These are phyloP conservation scores for Nasonia giraulti DNA, from an alignment of 1,140 invertebrate species.

Conservation along the genomic window DNA sequence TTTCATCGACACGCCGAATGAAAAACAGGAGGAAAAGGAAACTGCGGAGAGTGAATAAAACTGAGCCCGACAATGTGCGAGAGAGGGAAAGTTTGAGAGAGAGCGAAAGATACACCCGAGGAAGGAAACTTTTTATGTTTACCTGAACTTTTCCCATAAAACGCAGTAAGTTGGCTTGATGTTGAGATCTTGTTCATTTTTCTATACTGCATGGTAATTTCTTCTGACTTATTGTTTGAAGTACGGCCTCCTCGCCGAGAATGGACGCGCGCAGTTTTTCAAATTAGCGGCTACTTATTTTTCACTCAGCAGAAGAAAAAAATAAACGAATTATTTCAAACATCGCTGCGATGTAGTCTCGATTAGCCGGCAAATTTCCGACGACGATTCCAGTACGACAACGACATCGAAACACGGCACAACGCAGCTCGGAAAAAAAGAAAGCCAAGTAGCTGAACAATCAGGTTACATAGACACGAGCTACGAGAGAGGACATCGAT, in stretches of 20 bases:
- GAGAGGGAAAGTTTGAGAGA: not conserved
- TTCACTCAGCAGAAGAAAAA: not conserved
- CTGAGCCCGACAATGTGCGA: not conserved
- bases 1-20: not conserved
- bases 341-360: not conserved
- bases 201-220: not conserved
- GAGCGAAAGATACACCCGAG: not conserved
- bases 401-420: not conserved
- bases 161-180: not conserved
- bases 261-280: not conserved
- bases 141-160: not conserved
- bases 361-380: not conserved
- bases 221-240: not conserved
- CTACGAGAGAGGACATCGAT: not conserved
- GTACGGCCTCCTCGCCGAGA: not conserved
- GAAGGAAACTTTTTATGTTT: not conserved
- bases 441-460: not conserved
- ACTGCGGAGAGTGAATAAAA: not conserved
- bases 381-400: not conserved
- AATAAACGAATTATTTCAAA: not conserved
- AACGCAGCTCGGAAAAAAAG: not conserved
- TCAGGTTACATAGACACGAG: not conserved
- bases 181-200: conserved; percentile 4
- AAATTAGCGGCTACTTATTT: not conserved
- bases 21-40: not conserved